Base-by-base conservation (phyloP, 1,140 invertebrate genomes). In the Batillaria attramentaria region DNA sequence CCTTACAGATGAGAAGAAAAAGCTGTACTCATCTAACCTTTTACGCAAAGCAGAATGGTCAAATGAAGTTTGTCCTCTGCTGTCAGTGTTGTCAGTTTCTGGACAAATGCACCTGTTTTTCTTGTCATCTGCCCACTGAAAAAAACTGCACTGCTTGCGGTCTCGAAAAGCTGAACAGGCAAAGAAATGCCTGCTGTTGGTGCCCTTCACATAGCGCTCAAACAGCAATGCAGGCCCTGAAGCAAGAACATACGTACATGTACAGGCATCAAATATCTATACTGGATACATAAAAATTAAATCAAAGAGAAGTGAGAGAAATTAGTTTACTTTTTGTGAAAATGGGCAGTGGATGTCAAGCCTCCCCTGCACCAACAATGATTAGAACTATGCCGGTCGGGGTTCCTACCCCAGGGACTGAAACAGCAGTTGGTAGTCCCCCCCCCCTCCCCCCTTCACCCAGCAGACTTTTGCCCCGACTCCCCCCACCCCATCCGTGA, bases 111-210 rank as follows among this genome's bases (percentile, higher is more conserved):
- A 43, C 16, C 24, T 4, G 8, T 82, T 54, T 37, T 77, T 65
- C 31, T 84, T 83, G 43, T 85, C 85, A 83, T 88, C 84, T 62
- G 72, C 84, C 83, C 83, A 86, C 39, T 85, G 87, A 78, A 87
- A 96, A 88, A 95, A 94, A 5, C 92, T 91, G 85, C 95, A 97
- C 1, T 94, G 90, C 86, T 95, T 96, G 81, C 93, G 89, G 85
- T 95, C 94, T 78, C 96, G 92, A 85, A 94, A 95, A 3, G 95
- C 95, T 2, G 96, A 94, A 89, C 96, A 97, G 0, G 94, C 93
- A 90, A 93, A 97, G 89, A 94, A 96, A 79, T 92, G 90, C 37
- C 81, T 70, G 5, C 43, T 57, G 18, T 83, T 87, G 35, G 83
- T 79, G 13, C 87, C 86, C 41, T 91, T 76, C 13, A 84, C 80